Percentiles rank a stretch among this genome's conserved stretches.
These are phyloP conservation scores for Sebastes trivittatus DNA, from an alignment of 2,797 vertebrate species.

Conservation along the genomic window DNA sequence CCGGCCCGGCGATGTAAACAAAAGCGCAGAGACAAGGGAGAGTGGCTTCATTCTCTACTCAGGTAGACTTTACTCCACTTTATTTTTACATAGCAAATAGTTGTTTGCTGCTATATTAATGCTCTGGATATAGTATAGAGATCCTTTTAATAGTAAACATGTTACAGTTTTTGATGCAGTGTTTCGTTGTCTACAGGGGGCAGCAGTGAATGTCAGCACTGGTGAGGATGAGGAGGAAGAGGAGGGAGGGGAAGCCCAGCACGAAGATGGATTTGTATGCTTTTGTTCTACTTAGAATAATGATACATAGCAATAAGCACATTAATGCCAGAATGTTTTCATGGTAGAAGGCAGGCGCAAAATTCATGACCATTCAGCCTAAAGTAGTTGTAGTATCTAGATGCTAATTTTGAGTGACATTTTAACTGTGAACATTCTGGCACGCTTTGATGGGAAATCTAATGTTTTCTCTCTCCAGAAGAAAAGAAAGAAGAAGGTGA, in stretches of 20 bases:
- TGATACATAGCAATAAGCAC: background rate
- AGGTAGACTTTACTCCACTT: background rate
- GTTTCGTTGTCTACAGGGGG: conserved; percentile 32
- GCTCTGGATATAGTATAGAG: background rate
- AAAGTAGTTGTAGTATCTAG: background rate
- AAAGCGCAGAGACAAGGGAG: too few relatives aligned
- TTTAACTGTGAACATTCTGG: background rate
- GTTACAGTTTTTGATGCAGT: background rate
- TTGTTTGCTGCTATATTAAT: background rate
- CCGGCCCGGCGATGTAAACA: too few relatives aligned
- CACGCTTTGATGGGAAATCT: background rate
- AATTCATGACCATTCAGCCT: background rate
- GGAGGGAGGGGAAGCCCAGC: conserved; percentile 13
- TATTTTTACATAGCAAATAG: background rate
- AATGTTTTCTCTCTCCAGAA: conserved; percentile 45
- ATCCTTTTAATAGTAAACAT: background rate
- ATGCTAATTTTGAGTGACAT: background rate
- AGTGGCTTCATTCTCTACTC: too few relatives aligned
- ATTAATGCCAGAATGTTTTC: background rate
- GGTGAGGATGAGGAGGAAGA: conserved; percentile 44
- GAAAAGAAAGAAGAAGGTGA: conserved; percentile 62
- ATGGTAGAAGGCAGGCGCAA: too few relatives aligned
- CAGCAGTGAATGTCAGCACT: conserved; percentile 1
- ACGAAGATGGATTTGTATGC: conserved; percentile 25
- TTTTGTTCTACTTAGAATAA: background rate